Evolutionary conservation across 2,797 vertebrate genomes (phyloP), one percentile per base, ranked within the genome.

Genomic region (Phoxinus dragarum): DNA sequence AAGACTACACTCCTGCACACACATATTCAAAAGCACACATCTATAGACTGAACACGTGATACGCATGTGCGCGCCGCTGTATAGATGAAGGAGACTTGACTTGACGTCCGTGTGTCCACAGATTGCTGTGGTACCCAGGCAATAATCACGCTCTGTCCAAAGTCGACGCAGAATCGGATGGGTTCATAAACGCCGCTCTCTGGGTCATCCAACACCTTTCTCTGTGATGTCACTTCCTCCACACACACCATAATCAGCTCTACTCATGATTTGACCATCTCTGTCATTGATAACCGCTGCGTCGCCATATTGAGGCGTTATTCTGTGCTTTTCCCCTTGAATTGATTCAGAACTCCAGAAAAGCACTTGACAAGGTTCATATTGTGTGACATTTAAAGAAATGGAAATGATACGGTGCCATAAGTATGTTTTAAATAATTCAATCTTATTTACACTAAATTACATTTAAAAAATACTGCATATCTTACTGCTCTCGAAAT

Each of bases 151-250:
- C 97, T 0, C 94, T 99, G 17, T 94, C 97, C 1, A 96, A 98
- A 19, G 93, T 99, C 19, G 98, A 99, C 36, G 98, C 98, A 0
- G 97, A 99, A 90, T 97, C 98, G 0, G 98, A 99, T 4, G 94
- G 96, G 66, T 98, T 99, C 88, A 96, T 99, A 96, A 99, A 99
- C 88, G 93, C 95, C 1, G 95, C 92, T 0, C 91, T 99, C 75
- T 99, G 98, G 98, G 92, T 99, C 85, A 92, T 93, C 76, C 94
- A 96, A 16, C 96, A 99, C 91, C 87, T 98, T 85, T 89, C 40
- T 84, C 91, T 92, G 89, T 94, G 88, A 95, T 59, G 34, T 83
- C 59, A 75, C 59, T 40, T 83, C 59, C 72, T 83, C 59, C 47
- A 23, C 9, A 14, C 21, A 14, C 8, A 7, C 59, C 31, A n/a